These are phyloP conservation scores for Trichonephila inaurata DNA, from an alignment of 1,140 invertebrate species.

Conservation along the genomic window DNA sequence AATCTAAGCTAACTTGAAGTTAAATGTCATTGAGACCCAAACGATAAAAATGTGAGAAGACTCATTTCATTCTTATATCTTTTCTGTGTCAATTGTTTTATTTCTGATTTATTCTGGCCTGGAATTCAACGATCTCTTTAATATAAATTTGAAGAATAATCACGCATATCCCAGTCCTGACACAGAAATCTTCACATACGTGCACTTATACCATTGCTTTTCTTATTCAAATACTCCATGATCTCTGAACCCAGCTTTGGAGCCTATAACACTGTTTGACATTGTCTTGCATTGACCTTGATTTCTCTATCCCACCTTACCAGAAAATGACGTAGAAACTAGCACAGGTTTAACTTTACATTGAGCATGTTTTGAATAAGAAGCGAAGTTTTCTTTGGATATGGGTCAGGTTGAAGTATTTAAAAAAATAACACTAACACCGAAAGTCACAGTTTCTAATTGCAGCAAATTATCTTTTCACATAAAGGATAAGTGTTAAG, in stretches of 20 bases:
- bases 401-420: conserved; percentile 36
- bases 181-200: background rate
- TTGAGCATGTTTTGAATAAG: conserved; percentile 58
- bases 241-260: conserved; percentile 36
- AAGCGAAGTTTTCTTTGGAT: background rate
- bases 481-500: background rate
- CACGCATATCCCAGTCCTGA: background rate
- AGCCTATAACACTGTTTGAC: conserved; percentile 12
- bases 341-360: conserved; percentile 4
- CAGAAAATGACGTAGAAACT: conserved; percentile 32
- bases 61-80: background rate
- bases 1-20: too few species aligned
- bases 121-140: background rate
- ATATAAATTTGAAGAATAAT: background rate
- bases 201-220: background rate
- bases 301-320: conserved; percentile 10
- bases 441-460: conserved; percentile 7
- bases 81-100: background rate
- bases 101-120: background rate
- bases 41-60: background rate
- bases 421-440: background rate
- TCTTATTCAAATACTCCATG: background rate
- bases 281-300: conserved; percentile 53
- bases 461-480: background rate
- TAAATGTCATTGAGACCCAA: too few species aligned